These are phyloP conservation scores for Rhamnusium bicolor DNA, from an alignment of 2,888 invertebrate genomes.

Conservation along the genomic window DNA sequence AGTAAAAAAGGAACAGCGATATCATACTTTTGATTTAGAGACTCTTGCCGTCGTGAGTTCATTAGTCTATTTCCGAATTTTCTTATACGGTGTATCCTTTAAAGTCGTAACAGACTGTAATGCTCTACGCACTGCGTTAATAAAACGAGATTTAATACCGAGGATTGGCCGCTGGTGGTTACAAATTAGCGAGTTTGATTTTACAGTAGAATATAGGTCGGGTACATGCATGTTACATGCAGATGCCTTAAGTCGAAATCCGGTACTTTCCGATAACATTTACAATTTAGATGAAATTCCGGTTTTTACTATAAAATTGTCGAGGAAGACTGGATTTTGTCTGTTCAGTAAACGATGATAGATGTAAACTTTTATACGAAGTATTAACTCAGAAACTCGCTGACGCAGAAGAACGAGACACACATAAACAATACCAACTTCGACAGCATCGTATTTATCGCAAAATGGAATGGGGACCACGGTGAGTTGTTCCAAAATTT, in stretches of 20 bases:
- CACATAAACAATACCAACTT: not conserved
- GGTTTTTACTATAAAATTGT: not conserved
- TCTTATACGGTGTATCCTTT: slow-evolving; percentile 34
- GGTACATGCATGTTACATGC: slow-evolving; percentile 59
- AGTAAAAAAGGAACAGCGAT: slow-evolving; percentile 33
- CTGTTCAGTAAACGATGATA: not conserved
- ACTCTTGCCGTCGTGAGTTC: slow-evolving; percentile 43
- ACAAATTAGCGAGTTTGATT: slow-evolving; percentile 58
- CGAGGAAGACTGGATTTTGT: not conserved
- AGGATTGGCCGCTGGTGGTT: slow-evolving; percentile 62
- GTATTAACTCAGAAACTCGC: not conserved
- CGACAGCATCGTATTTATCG: not conserved
- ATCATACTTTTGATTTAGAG: slow-evolving; percentile 42
- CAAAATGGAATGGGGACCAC: not conserved
- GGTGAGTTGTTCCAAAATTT: not conserved
- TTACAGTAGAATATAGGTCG: slow-evolving; percentile 56
- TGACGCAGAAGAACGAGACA: not conserved
- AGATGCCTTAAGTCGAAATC: slow-evolving; percentile 57
- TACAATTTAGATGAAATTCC: not conserved
- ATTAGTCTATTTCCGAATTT: slow-evolving; percentile 37
- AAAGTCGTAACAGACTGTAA: slow-evolving; percentile 32
- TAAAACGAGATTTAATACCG: slow-evolving; percentile 53
- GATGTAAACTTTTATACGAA: no score
- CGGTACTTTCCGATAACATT: slow-evolving; percentile 10
- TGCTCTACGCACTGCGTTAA: slow-evolving; percentile 47